A percentile compares a stretch with the other conserved stretches of the same genome.
Conservation (phyloP, 2,888 invertebrate species). For the Neoascia interrupta region DNA sequence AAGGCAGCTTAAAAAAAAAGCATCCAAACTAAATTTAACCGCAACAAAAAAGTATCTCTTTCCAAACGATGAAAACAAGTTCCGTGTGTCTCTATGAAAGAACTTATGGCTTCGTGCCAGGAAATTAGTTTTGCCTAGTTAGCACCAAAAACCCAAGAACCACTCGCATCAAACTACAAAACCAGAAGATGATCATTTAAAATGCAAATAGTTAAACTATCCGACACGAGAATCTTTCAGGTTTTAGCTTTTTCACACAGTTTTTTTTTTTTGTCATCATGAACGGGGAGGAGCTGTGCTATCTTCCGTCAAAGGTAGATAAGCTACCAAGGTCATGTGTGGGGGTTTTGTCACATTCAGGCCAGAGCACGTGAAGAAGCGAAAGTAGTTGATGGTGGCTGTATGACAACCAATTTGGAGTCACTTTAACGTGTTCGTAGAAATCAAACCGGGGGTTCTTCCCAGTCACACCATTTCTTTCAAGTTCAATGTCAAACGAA, state of each 20-base stretch:
- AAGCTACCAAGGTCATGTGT: conserved; percentile 10
- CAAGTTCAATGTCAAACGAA: conserved; percentile 39
- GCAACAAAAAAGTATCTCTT: background rate
- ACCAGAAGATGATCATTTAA: conserved; percentile 19
- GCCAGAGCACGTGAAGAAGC: background rate
- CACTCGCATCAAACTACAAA: background rate
- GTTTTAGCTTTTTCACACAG: no score
- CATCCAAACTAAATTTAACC: no score
- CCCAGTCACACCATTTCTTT: conserved; percentile 12
- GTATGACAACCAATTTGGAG: background rate
- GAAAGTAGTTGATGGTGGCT: background rate
- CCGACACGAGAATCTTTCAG: conserved; percentile 8
- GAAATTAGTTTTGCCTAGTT: conserved; percentile 16
- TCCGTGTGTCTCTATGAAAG: conserved; percentile 2
- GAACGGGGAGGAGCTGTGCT: no score
- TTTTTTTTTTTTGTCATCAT: background rate
- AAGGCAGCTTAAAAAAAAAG: background rate
- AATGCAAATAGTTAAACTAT: conserved; percentile 34
- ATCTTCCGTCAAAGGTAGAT: conserved; percentile 5
- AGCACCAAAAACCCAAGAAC: conserved; percentile 22
- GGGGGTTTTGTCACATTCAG: background rate
- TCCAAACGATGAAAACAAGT: no score
- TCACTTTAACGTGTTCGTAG: background rate
- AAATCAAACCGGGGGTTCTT: conserved; percentile 12
- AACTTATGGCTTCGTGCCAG: conserved; percentile 1